Base-by-base conservation (phyloP, 2,888 invertebrate species). In the Heteromurus nitidus region DNA sequence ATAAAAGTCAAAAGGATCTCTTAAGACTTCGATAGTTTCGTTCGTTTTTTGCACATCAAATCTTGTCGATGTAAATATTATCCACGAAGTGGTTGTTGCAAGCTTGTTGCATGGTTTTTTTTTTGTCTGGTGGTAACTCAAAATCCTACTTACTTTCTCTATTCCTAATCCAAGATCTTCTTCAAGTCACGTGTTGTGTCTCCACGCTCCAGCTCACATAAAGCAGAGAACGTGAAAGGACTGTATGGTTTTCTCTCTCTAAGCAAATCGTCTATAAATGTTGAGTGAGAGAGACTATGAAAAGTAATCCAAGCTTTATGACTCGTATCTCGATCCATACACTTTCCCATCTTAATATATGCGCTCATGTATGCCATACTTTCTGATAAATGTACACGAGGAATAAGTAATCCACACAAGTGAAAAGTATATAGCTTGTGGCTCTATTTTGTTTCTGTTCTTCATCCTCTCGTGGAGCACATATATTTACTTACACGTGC, bases 291-390 rank as follows among this genome's bases (percentile, higher is more conserved):
- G n/a, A n/a, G 69, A 47, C 62, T 68, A 69, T 62, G 69, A 77
- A 69, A 77, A 62, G 77, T 77, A 77, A 77, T 77, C 77, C 62
- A 62, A 24, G 62, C 77, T 77, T 77, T 77, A 77, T 77, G 77
- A 69, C 68, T 77, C 77, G 77, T 77, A 77, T 47, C 77, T 69
- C 62, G 50, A 77, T n/a, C n/a, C n/a, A n/a, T 77, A 77, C 50
- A 68, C 68, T 68, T 60, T 13, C 31, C 18, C 11, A 53, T 18
- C 28, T 55, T 65, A 65, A 30, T 22, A 65, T 31, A 65, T 65
- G 24, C 42, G 20, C 22, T 65, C 42, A 30, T 55, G 53, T 31
- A 50, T 53, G 1, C 30, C 30, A 9, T 36, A 62, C 47, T 60
- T 44, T 24, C 22, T 53, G 26, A 36, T 26, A 31, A 28, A 68